A percentile compares a stretch with the other conserved stretches of the same genome.
phyloP scores from a whole-genome alignment of 2,797 vertebrate genomes.

The Peromyscus aztecus region DNA sequence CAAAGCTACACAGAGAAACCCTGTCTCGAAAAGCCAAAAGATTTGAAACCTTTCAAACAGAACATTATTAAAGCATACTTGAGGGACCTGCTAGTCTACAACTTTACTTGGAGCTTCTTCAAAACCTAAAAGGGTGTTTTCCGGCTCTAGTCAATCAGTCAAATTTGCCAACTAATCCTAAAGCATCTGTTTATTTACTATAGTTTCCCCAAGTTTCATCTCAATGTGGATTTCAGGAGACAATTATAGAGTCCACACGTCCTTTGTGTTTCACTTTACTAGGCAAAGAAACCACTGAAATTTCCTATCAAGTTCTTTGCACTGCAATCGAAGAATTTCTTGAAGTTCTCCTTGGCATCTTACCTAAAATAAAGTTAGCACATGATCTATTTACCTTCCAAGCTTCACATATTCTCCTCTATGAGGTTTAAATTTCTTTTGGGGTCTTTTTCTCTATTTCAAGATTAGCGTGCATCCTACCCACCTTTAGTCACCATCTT shows the following conservation, averaged over 20 bases:
- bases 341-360: slow-evolving; percentile 10
- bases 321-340: neutral
- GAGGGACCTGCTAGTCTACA: slow-evolving; percentile 12
- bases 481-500: neutral
- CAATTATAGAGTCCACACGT: neutral
- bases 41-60: neutral
- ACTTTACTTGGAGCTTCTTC: neutral
- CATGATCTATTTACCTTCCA: slow-evolving; percentile 24
- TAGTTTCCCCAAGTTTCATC: neutral
- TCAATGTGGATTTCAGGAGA: slow-evolving; percentile 46
- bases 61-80: slow-evolving; percentile 21
- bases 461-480: slow-evolving; percentile 1
- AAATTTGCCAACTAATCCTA: slow-evolving; percentile 9
- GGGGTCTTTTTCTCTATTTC: neutral
- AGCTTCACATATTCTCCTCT: neutral
- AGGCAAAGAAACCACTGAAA: neutral
- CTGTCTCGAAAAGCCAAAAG: neutral
- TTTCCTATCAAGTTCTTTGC: slow-evolving; percentile 44
- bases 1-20: too few relatives aligned
- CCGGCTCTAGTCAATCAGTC: slow-evolving; percentile 13
- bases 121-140: neutral
- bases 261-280: slow-evolving; percentile 17
- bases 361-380: slow-evolving; percentile 47
- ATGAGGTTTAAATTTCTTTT: neutral
- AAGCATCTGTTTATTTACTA: slow-evolving; percentile 27